Evolutionary conservation across 1,140 invertebrate genomes (phyloP), one percentile per base, ranked within the genome.

Genomic region (Drosophila kanapiae): DNA sequence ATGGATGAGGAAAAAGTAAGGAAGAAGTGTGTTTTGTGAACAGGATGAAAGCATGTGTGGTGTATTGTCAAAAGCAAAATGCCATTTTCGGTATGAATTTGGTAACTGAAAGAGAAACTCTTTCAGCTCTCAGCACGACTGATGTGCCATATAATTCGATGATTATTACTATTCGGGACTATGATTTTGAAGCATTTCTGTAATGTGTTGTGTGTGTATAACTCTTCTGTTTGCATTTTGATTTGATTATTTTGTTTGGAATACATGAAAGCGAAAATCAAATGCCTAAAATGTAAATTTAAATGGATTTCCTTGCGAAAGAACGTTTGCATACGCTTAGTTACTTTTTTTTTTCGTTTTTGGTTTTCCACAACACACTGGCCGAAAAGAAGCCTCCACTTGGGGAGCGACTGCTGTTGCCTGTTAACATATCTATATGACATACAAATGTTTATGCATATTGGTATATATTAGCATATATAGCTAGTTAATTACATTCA

Each of bases 401-500:
- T 3, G 48, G 48, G 11, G 29, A 27, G 3, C 53, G 29, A 40
- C 35, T 18, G 23, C 35, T 18, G 23, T 27, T 65, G 47, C 23
- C 29, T 35, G 31, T 72, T 63, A 74, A 38, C 48, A 58, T 47
- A 59, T 64, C 62, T 75, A 61, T 38, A 23, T 43, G 33, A 62
- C 35, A 82, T 79, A 79, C 47, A 65, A 35, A 57, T 68, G 70
- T 70, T 65, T 56, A 78, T 68, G 47, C 61, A 56, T 67, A 61
- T 47, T 58, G 53, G 53, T 58, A 54, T 57, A 47, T 60, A 63
- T 78, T 67, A 60, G 14, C 54, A 63, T 57, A 53, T 77, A 57
- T 87, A 87, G 62, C 65, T 82, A 79, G 54, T 72, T 74, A 76
- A 74, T 80, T 80, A 84, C 78, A 85, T 74, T 72, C 70, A 69